These are phyloP conservation scores for Acleris sparsana DNA, from an alignment of 2,888 invertebrate genomes.

Conservation along the genomic window DNA sequence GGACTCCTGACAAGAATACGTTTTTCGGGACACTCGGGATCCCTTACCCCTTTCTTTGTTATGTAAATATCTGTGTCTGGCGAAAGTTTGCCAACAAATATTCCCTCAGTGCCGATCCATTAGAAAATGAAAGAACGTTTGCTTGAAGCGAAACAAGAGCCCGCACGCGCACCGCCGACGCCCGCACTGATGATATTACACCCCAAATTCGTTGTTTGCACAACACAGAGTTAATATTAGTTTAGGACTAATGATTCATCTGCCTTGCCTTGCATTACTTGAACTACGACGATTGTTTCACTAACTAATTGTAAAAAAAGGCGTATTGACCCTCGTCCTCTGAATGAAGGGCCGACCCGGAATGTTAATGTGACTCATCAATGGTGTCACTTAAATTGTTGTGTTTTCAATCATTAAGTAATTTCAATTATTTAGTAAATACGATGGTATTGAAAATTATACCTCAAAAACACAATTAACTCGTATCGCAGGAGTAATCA, in stretches of 20 bases:
- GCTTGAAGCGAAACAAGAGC: constrained; percentile 62
- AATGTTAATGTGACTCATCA: constrained; percentile 3
- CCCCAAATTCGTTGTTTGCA: constrained; percentile 63
- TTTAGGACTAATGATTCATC: constrained; percentile 77
- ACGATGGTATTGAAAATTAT: constrained; percentile 20
- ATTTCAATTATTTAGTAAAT: too few relatives aligned
- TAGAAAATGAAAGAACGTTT: constrained; percentile 77
- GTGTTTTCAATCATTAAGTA: not conserved
- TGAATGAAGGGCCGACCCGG: not conserved
- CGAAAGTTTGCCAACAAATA: constrained; percentile 73
- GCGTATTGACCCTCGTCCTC: constrained; percentile 7
- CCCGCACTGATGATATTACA: constrained; percentile 55
- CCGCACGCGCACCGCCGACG: constrained; percentile 36
- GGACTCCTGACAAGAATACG: constrained; percentile 70
- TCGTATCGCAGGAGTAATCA: constrained; percentile 17
- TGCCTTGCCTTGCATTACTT: constrained; percentile 58
- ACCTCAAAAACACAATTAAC: constrained; percentile 14
- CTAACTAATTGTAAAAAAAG: constrained; percentile 16
- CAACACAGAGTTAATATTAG: constrained; percentile 69
- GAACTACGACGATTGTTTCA: constrained; percentile 43
- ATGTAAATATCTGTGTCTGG: constrained; percentile 73
- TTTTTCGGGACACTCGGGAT: constrained; percentile 63
- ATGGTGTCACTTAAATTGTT: constrained; percentile 23
- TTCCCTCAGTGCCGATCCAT: constrained; percentile 70
- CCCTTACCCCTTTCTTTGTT: constrained; percentile 73